phyloP scores from a whole-genome alignment of 1,140 invertebrate genomes.

The Monochamus saltuarius region DNA sequence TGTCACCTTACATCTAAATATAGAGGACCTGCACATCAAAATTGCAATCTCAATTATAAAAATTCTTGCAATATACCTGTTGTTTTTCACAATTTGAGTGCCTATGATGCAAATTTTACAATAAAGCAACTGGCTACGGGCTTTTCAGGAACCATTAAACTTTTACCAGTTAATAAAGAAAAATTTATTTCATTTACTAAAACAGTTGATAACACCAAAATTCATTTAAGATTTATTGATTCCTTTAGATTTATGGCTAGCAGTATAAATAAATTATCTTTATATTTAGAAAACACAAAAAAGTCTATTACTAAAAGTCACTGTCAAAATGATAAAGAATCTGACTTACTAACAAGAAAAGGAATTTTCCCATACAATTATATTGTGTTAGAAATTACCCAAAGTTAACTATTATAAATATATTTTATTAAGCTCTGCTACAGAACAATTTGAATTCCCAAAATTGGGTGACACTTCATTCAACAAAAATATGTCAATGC shows the following conservation, averaged over 20 bases:
- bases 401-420: no score
- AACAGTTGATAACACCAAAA: slow-evolving; percentile 4
- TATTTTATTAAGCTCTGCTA: no score
- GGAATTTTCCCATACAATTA: no score
- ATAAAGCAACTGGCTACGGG: slow-evolving; percentile 12
- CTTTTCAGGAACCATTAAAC: slow-evolving; percentile 11
- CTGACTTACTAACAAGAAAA: no score
- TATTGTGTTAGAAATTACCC: no score
- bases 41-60: slow-evolving; percentile 49
- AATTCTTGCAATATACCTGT: slow-evolving; percentile 33
- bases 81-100: slow-evolving; percentile 27
- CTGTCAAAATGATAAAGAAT: no score
- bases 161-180: slow-evolving; percentile 25
- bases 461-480: no score
- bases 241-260: slow-evolving; percentile 1
- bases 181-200: slow-evolving; percentile 28
- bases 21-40: slow-evolving; percentile 44
- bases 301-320: no score
- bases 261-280: no score
- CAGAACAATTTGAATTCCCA: no score
- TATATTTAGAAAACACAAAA: no score
- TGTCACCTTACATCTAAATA: slow-evolving; percentile 41
- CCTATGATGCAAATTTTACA: slow-evolving; percentile 25
- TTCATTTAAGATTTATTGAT: slow-evolving; percentile 16
- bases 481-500: no score